Evolutionary conservation across 2,888 invertebrate genomes (phyloP).

Genomic region (Strigamia crassipes): DNA sequence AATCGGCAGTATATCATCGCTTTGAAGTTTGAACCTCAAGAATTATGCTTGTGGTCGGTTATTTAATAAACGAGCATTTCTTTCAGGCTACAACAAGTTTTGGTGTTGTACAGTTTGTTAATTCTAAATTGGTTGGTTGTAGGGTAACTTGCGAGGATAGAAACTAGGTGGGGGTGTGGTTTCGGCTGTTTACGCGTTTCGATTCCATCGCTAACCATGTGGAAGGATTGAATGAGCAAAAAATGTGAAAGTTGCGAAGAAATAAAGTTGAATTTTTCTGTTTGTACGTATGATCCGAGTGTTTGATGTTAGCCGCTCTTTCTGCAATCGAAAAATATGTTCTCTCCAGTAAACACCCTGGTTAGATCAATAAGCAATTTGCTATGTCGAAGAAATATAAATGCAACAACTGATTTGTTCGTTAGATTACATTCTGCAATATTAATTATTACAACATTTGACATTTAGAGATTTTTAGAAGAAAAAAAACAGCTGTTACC

Average conservation of each 20-base stretch:
- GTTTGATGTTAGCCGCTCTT: slow-evolving; percentile 13
- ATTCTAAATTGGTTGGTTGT: too few species aligned
- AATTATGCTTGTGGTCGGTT: too few species aligned
- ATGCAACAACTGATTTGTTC: neutral
- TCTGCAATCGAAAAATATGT: slow-evolving; percentile 1
- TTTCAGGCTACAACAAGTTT: too few species aligned
- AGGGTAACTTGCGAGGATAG: too few species aligned
- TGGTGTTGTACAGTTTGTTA: too few species aligned
- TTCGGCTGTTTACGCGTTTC: neutral
- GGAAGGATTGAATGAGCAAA: neutral
- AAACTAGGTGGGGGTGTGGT: neutral
- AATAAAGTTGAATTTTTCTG: neutral
- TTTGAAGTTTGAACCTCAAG: too few species aligned
- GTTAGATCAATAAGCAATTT: slow-evolving; percentile 32
- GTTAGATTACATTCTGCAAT: too few species aligned
- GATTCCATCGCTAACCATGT: neutral
- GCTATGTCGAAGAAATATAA: neutral
- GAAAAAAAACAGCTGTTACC: too few species aligned
- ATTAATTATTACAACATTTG: too few species aligned
- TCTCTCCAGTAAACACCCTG: slow-evolving; percentile 2
- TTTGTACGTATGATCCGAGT: neutral
- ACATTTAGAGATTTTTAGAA: too few species aligned
- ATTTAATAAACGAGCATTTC: too few species aligned
- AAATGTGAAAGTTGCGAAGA: neutral
- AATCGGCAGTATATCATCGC: too few species aligned